Base-by-base conservation (phyloP, 2,888 invertebrate genomes). In the Taphrorychus bicolor region DNA sequence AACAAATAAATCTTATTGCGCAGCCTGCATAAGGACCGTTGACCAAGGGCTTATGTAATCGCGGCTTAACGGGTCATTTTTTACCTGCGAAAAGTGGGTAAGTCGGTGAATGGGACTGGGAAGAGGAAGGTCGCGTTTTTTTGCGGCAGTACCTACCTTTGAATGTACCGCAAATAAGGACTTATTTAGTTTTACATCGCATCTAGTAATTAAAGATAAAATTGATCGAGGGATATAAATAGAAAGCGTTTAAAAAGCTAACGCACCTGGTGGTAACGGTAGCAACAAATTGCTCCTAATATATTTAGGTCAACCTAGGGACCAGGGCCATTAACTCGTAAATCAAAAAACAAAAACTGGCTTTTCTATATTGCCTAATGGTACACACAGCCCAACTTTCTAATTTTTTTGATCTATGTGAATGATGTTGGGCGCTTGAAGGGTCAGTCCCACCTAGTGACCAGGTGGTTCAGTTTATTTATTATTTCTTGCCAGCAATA, bases 1-100 rank as follows among this genome's bases (percentile, higher is more conserved):
- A 52, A 59, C 45, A 65, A 59, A 59, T 65, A 65, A 65, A 65
- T 65, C 64, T 65, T 58, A 52, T 51, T 58, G 51, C 58, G 42
- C 24, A 18, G 32, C 42, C 40, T 51, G 42, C 64, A 45, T 42
- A 49, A 18, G 22, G 45, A 40, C 21, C 22, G 63, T 65, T 65
- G 64, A 65, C 64, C 64, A 65, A 51, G 64, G 64, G 64, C 64
- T 56, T 56, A 22, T 53, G 42, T 52, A 59, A 59, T 40, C 45
- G 45, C 14, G 40, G 19, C 53, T 54, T 62, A 62, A 54, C 24
- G 32, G 56, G 48, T 3, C 11, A 24, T 48, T 62, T 62, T 60
- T 62, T 24, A 45, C 45, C 45, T 45, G 17, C 45, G 32, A 4
- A 42, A 42, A 41, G 19, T 53, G 41, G 59, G 59, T 51, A 17